Evolutionary conservation across 2,888 invertebrate species (phyloP).

Genomic region (Itoplectis maculator): DNA sequence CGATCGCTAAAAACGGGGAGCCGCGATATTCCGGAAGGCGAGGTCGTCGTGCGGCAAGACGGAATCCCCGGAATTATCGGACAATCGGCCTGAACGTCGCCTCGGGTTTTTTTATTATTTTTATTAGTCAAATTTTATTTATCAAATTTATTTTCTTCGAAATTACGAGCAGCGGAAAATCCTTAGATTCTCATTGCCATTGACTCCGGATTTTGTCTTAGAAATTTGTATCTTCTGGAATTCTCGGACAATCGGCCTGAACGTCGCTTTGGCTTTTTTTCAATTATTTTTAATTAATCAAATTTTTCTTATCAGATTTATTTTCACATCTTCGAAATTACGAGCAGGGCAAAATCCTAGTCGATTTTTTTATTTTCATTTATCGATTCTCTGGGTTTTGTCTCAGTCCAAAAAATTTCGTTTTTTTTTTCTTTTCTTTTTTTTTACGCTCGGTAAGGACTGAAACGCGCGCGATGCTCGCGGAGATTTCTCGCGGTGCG

Average conservation of each 20-base stretch:
- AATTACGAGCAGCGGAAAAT: neutral
- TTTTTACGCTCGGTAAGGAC: neutral
- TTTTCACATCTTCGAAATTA: too few species aligned
- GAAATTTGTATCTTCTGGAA: too few species aligned
- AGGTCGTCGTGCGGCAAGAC: slow-evolving; percentile 9
- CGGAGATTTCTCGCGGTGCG: slow-evolving; percentile 2
- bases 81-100: slow-evolving; percentile 6
- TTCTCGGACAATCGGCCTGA: too few species aligned
- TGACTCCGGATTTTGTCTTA: too few species aligned
- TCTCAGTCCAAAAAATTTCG: neutral
- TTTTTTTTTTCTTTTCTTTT: neutral
- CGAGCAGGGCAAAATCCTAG: too few species aligned
- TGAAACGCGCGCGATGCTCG: neutral
- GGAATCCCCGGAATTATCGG: slow-evolving; percentile 25
- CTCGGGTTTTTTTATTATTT: neutral
- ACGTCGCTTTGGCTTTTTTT: too few species aligned
- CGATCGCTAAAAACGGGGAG: slow-evolving; percentile 60
- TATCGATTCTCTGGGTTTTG: neutral
- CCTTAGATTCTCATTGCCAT: too few species aligned
- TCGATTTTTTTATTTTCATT: too few species aligned
- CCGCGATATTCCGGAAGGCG: slow-evolving; percentile 42
- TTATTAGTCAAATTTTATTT: neutral
- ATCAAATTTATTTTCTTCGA: neutral
- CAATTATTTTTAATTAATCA: too few species aligned
- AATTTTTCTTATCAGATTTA: too few species aligned